A percentile compares a stretch with the other conserved stretches of the same genome.
Conservation (phyloP, 2,113 vertebrate species). For the Stigmatopora nigra region DNA sequence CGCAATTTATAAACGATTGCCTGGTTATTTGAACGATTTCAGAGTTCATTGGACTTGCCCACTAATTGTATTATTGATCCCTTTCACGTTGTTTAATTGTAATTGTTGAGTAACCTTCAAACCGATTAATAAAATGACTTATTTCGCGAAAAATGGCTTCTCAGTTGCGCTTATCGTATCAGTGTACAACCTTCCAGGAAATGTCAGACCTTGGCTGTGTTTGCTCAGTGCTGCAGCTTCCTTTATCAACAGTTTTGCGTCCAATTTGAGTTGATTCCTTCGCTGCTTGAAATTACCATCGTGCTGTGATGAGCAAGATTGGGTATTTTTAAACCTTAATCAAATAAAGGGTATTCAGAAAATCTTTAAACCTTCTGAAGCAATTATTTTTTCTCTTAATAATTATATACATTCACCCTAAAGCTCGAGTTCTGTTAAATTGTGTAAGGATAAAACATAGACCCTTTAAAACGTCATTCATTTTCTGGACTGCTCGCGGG, state of each 20-base stretch:
- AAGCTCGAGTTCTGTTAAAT: not conserved
- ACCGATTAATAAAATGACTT: not conserved
- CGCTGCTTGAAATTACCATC: not conserved
- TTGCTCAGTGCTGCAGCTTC: slow-evolving; percentile 39
- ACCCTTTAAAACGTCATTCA: not conserved
- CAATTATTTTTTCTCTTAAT: not conserved
- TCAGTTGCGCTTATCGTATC: not conserved
- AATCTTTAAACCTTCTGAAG: not conserved
- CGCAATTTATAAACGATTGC: not conserved
- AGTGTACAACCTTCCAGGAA: slow-evolving; percentile 31
- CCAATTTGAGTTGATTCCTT: not conserved
- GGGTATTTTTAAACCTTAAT: not conserved
- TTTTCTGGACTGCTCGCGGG: too few species aligned
- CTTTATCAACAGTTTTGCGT: slow-evolving; percentile 23
- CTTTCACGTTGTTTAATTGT: not conserved
- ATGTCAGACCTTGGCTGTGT: slow-evolving; percentile 30
- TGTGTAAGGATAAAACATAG: not conserved
- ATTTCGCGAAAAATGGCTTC: not conserved
- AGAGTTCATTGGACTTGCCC: not conserved
- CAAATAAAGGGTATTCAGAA: not conserved
- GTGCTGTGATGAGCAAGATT: not conserved
- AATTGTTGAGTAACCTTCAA: not conserved
- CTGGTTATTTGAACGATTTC: slow-evolving; percentile 2
- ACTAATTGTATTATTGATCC: slow-evolving; percentile 1
- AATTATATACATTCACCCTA: not conserved